Percentiles rank a stretch among this genome's conserved stretches.
These are phyloP conservation scores for Sarcophaga peregrina DNA, from an alignment of 1,140 invertebrate genomes.

Conservation along the genomic window DNA sequence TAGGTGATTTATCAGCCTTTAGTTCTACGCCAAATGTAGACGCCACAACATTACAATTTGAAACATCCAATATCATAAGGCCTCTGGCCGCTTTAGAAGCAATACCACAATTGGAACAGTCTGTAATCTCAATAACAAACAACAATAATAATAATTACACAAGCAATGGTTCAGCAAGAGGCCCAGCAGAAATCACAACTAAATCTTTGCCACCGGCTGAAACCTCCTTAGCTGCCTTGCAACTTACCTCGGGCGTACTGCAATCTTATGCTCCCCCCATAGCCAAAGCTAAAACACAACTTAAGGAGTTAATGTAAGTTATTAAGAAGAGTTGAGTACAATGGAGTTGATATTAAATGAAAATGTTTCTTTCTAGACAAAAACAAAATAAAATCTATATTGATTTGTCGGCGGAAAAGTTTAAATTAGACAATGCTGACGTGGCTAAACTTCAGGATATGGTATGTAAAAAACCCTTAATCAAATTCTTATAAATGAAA, in stretches of 20 bases:
- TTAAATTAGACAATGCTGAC: slow-evolving; percentile 59
- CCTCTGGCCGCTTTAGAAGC: background rate
- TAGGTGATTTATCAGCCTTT: slow-evolving; percentile 29
- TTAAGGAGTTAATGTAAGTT: slow-evolving; percentile 62
- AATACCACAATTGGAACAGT: background rate
- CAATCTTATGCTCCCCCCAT: slow-evolving; percentile 58
- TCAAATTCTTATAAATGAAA: no score
- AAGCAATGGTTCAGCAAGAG: background rate
- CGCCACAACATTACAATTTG: background rate
- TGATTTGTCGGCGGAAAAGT: slow-evolving; percentile 61
- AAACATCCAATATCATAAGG: background rate
- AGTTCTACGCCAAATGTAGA: background rate
- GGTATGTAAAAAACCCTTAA: slow-evolving; percentile 46
- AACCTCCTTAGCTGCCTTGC: slow-evolving; percentile 49
- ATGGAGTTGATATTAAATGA: background rate
- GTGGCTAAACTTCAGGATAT: slow-evolving; percentile 57
- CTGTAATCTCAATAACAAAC: background rate
- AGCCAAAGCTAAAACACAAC: slow-evolving; percentile 50
- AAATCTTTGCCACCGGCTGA: background rate
- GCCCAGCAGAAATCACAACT: background rate
- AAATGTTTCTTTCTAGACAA: slow-evolving; percentile 46
- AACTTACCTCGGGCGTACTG: slow-evolving; percentile 55
- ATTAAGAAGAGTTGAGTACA: background rate
- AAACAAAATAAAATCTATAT: slow-evolving; percentile 65
- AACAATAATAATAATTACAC: slow-evolving; percentile 24